Evolutionary conservation across 1,140 invertebrate species (phyloP).

Genomic region (Xylocopa sonorina): DNA sequence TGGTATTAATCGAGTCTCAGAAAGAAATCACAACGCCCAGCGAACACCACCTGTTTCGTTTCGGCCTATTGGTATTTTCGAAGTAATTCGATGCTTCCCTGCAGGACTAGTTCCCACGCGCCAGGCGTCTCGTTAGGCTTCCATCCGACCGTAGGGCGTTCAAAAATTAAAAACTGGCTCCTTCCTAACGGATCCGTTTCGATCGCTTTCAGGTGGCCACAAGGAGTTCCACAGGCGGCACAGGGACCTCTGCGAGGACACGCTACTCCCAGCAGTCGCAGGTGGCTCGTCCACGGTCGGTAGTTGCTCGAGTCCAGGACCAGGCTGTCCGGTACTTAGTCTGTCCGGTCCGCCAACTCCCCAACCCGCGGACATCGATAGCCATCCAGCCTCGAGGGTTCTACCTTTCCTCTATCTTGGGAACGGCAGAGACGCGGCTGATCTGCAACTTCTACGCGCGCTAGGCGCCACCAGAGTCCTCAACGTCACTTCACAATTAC

Average conservation of each 20-base stretch:
- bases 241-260: constrained; percentile 85
- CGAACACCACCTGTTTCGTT: constrained; percentile 2
- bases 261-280: constrained; percentile 79
- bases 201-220: constrained; percentile 84
- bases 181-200: not conserved
- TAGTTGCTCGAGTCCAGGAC: constrained; percentile 71
- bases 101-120: constrained; percentile 25
- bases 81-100: constrained; percentile 16
- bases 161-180: not conserved
- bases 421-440: constrained; percentile 92
- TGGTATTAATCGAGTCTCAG: no score
- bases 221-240: constrained; percentile 87
- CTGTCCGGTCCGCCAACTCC: constrained; percentile 71
- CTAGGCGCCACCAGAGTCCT: constrained; percentile 89
- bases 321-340: constrained; percentile 71
- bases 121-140: not conserved
- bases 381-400: constrained; percentile 89
- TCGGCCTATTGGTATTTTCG: not conserved
- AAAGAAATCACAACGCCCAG: not conserved
- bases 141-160: not conserved
- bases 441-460: constrained; percentile 86
- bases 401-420: constrained; percentile 94
- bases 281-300: constrained; percentile 60
- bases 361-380: constrained; percentile 85
- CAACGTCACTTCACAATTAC: constrained; percentile 91